phyloP scores from a whole-genome alignment of 2,113 vertebrate genomes.

The Oryctolagus cuniculus region DNA sequence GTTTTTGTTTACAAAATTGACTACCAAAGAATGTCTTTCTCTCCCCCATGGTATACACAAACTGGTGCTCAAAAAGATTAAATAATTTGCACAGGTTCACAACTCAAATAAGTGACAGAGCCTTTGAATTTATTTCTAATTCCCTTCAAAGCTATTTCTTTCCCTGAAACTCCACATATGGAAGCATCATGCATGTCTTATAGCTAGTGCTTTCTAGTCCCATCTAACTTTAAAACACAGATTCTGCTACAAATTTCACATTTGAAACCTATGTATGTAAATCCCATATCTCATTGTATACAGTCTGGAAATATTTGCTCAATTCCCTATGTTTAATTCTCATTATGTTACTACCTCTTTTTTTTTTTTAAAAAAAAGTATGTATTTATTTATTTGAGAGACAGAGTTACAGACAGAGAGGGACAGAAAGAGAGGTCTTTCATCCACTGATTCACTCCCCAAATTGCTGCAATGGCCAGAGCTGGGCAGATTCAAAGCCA shows the following conservation, averaged over 20 bases:
- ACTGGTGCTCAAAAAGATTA: background rate
- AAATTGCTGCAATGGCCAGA: too few relatives aligned
- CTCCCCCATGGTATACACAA: background rate
- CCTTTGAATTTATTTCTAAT: background rate
- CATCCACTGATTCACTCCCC: too few relatives aligned
- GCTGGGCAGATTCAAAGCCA: too few relatives aligned
- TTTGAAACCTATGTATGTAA: background rate
- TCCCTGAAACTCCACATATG: background rate
- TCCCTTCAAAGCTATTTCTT: background rate
- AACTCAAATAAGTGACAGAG: background rate
- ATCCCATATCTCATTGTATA: background rate
- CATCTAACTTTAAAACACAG: conserved; percentile 17
- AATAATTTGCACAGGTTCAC: background rate
- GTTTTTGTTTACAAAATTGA: too few relatives aligned
- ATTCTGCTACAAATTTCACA: background rate
- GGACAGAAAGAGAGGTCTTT: too few relatives aligned
- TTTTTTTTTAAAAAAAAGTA: too few relatives aligned
- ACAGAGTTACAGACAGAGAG: too few relatives aligned
- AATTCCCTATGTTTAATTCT: background rate
- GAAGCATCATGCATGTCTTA: background rate
- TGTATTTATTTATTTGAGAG: too few relatives aligned
- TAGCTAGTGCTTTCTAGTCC: background rate
- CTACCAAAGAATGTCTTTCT: conserved; percentile 15
- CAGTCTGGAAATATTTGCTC: background rate
- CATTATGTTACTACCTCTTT: background rate